These are phyloP conservation scores for Eudemis profundana DNA, from an alignment of 2,888 invertebrate species.

Conservation along the genomic window DNA sequence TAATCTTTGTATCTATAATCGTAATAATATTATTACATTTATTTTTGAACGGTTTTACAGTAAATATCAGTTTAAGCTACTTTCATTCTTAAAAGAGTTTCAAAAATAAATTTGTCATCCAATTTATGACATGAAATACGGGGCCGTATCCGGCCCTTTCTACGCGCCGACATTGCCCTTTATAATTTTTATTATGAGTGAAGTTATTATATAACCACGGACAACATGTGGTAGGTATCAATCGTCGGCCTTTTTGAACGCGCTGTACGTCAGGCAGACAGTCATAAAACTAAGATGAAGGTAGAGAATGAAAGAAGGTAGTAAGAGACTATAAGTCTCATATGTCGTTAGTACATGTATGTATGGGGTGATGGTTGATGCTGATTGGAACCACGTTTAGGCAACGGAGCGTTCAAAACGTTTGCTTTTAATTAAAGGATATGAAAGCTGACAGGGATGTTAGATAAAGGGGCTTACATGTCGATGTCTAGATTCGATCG, in stretches of 20 bases:
- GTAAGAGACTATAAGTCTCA: neutral
- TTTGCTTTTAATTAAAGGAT: conserved; percentile 79
- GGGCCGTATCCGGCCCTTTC: conserved; percentile 21
- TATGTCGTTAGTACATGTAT: neutral
- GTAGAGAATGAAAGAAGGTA: neutral
- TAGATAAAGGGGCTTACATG: conserved; percentile 16
- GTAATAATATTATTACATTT: too few species aligned
- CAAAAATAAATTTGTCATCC: conserved; percentile 22
- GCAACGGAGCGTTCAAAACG: conserved; percentile 64
- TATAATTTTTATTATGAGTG: conserved; percentile 43
- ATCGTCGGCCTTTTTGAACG: conserved; percentile 71
- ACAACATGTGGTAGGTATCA: conserved; percentile 79
- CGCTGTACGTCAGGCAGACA: conserved; percentile 68
- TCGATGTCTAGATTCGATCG: conserved; percentile 34
- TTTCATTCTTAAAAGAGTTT: conserved; percentile 14
- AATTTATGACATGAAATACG: conserved; percentile 11
- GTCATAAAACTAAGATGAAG: conserved; percentile 72
- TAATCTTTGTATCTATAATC: too few species aligned
- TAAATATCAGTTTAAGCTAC: neutral
- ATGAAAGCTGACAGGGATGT: conserved; percentile 65
- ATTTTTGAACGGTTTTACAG: neutral
- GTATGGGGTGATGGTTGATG: conserved; percentile 50
- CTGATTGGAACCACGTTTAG: conserved; percentile 81
- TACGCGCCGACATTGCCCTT: conserved; percentile 22
- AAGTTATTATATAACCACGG: conserved; percentile 43